Conservation (phyloP, 2,113 vertebrate species). For the Capreolus pygargus region DNA sequence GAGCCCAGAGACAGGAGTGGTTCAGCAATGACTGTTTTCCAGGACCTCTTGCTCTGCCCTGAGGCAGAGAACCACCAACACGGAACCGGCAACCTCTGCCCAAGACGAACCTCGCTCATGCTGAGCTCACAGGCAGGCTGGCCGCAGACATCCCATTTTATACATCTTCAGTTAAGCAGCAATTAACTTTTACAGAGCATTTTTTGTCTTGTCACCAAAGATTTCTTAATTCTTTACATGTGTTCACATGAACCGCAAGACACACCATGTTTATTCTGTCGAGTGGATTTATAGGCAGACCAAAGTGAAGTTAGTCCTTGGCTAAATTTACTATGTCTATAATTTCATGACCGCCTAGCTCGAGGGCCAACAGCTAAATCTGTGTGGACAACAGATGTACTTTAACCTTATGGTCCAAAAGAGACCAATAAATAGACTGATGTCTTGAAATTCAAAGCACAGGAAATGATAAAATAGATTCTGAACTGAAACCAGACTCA, state of each 20-base stretch:
- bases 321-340: constrained; percentile 68
- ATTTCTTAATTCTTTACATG: constrained; percentile 71
- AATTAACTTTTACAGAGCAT: constrained; percentile 58
- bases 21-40: neutral
- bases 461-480: constrained; percentile 53
- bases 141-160: neutral
- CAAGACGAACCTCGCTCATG: neutral
- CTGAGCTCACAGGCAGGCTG: neutral
- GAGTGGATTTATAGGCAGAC: constrained; percentile 67
- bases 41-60: neutral
- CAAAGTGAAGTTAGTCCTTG: constrained; percentile 53
- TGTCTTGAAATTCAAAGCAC: constrained; percentile 62
- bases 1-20: neutral
- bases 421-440: constrained; percentile 55
- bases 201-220: constrained; percentile 68
- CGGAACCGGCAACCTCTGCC: neutral
- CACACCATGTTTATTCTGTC: constrained; percentile 59
- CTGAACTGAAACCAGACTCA: constrained; percentile 29
- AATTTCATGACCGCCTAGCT: constrained; percentile 57
- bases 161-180: constrained; percentile 38
- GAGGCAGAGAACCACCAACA: neutral
- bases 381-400: constrained; percentile 62
- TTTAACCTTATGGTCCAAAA: constrained; percentile 59
- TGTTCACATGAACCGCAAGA: constrained; percentile 60
- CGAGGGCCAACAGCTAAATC: constrained; percentile 53